These are phyloP conservation scores for Clamator glandarius DNA, from an alignment of 2,797 vertebrate genomes.

Conservation along the genomic window DNA sequence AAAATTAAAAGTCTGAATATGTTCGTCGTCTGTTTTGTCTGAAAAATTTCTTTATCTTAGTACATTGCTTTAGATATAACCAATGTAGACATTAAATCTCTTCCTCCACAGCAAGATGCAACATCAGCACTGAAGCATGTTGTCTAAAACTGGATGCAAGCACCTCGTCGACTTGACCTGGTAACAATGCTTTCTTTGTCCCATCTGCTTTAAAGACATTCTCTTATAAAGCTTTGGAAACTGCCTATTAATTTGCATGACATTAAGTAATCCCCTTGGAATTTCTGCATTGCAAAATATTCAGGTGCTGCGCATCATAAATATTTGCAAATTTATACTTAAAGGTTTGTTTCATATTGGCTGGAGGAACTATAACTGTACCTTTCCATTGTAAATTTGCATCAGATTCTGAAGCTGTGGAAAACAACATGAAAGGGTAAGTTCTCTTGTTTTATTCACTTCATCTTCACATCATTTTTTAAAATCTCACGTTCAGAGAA, in stretches of 20 bases:
- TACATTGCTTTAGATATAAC: not conserved
- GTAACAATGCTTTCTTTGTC: not conserved
- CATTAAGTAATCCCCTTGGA: conserved; percentile 21
- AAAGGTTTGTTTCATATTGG: not conserved
- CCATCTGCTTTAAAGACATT: conserved; percentile 16
- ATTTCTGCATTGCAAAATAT: conserved; percentile 2
- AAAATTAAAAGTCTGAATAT: not conserved
- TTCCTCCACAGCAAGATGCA: not conserved
- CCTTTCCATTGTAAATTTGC: too few species aligned
- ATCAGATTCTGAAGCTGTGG: not conserved
- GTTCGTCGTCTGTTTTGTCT: not conserved
- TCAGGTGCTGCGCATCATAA: not conserved
- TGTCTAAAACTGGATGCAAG: not conserved
- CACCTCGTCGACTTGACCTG: not conserved
- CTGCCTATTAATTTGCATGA: conserved; percentile 8
- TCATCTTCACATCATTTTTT: not conserved
- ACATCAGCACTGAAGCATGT: not conserved
- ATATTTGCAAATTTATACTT: not conserved
- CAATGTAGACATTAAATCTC: not conserved
- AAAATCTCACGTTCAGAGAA: not conserved
- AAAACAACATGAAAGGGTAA: not conserved
- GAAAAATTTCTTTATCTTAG: not conserved
- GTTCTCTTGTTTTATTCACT: not conserved
- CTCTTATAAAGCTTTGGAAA: conserved; percentile 1
- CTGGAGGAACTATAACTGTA: not conserved